Evolutionary conservation across 2,113 vertebrate species (phyloP), one percentile per base, ranked within the genome.

Genomic region (Leptobrachium leishanense): DNA sequence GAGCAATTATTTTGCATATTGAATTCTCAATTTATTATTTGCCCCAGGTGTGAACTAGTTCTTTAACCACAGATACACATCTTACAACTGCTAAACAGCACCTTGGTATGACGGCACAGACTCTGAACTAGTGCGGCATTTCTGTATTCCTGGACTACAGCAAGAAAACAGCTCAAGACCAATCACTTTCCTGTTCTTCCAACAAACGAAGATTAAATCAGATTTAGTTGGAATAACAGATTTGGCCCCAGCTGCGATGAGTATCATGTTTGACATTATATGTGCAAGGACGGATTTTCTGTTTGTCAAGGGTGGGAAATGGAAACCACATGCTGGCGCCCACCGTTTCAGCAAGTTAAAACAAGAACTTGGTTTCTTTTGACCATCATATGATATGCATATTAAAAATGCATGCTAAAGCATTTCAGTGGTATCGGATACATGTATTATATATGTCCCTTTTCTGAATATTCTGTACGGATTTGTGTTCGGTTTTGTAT

Each of bases 151-250:
- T 69, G 15, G n/a, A 41, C 59, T 72, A 67, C 12, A 74, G 53
- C 66, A 63, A 80, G 64, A 74, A 80, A 80, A 80, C 71, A 74
- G 50, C 43, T 74, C 78, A 80, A 46, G 57, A 20, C 20, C 78
- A 68, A 74, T 80, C 64, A 74, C 64, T 20, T 59, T 62, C 11
- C 12, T 15, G 15, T 74, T 65, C 64, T 50, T 81, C 43, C 43
- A 63, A 81, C 78, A 74, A 74, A 74, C 65, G n/a, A 68, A 81
- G 72, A 81, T 81, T 81, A 74, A 81, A 81, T 81, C 53, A 74
- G 78, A 74, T 81, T 81, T 81, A 50, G 71, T 81, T 81, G 72
- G 71, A 81, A 81, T 81, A 81, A 81, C 78, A 81, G 78, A 74
- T 81, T 64, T 81, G 65, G 78, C 72, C 78, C 78, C 78, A 68